phyloP scores from a whole-genome alignment of 2,797 vertebrate genomes.

The Natrix natrix region DNA sequence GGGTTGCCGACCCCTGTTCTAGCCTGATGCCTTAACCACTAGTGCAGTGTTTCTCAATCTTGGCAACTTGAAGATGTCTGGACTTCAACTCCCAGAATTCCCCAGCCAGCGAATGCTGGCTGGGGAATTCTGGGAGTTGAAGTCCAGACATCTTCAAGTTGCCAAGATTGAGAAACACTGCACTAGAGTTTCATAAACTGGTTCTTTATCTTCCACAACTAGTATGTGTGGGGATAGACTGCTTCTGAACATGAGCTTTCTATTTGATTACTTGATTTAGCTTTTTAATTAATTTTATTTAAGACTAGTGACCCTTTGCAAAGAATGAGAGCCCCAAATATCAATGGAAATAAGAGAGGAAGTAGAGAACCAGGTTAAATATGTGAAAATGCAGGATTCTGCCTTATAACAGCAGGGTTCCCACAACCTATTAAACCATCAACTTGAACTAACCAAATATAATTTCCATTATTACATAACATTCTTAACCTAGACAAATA shows the following conservation, averaged over 20 bases:
- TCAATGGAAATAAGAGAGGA: not conserved
- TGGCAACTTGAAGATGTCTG: no score
- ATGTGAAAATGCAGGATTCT: not conserved
- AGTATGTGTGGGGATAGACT: not conserved
- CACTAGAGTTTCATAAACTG: not conserved
- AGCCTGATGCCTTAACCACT: not conserved
- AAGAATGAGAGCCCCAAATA: not conserved
- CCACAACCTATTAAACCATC: not conserved
- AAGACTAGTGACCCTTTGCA: not conserved
- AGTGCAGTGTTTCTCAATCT: not conserved
- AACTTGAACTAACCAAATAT: not conserved
- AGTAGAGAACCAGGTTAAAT: not conserved
- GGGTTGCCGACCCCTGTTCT: no score
- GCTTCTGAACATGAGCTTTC: not conserved
- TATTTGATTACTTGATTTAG: not conserved
- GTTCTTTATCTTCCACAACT: not conserved
- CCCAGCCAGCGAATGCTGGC: no score
- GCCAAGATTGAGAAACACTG: no score
- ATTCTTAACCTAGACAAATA: not conserved
- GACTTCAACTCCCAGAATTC: no score
- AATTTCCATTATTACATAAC: not conserved
- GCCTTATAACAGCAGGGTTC: not conserved
- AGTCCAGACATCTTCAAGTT: no score
- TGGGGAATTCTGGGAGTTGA: no score
- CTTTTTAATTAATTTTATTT: not conserved